Base-by-base conservation (phyloP, 2,113 vertebrate species). In the Podarcis cretensis region DNA sequence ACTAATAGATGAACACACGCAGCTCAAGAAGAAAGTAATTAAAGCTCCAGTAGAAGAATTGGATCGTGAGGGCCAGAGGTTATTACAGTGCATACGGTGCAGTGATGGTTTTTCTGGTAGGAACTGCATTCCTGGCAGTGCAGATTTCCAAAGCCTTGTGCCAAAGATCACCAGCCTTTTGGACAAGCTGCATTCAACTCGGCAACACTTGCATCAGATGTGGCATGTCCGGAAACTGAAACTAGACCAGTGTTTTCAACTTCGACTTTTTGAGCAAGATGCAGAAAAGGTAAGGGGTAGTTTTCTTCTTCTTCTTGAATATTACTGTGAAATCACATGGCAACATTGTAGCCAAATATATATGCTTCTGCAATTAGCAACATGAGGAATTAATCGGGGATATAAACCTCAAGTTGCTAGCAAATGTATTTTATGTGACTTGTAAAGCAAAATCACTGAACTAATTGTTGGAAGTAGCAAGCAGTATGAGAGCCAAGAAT, bases 181-280 rank as follows among this genome's bases (percentile, higher is more conserved):
- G 94, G 99, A 99, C 96, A 99, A 99, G 94, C 98, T 99, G 74
- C 99, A 99, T 95, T 99, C 98, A n/a, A 99, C 98, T 2, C 96
- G 99, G 90, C 99, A 99, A 54, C 98, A 99, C 85, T 97, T 99
- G 89, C 99, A 99, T 90, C 99, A 99, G 97, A 98, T 98, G 97
- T 99, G 99, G 99, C 99, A 99, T 0, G 98, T 99, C 43, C 97
- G 99, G 91, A 99, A 99, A 90, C 95, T 99, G 94, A 99, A 99
- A 95, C 94, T 99, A 92, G 99, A 99, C 96, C 99, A 99, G 96
- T 99, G 99, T 92, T 99, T 99, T 94, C 99, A 99, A 95, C 97
- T 99, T 35, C 97, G 99, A 18, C 98, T 99, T 77, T 99, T 99
- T 23, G 99, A 99, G 89, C 99, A 99, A 94, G 99, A 99, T 54